phyloP scores from a whole-genome alignment of 1,140 invertebrate species.

The Platyura marginata region DNA sequence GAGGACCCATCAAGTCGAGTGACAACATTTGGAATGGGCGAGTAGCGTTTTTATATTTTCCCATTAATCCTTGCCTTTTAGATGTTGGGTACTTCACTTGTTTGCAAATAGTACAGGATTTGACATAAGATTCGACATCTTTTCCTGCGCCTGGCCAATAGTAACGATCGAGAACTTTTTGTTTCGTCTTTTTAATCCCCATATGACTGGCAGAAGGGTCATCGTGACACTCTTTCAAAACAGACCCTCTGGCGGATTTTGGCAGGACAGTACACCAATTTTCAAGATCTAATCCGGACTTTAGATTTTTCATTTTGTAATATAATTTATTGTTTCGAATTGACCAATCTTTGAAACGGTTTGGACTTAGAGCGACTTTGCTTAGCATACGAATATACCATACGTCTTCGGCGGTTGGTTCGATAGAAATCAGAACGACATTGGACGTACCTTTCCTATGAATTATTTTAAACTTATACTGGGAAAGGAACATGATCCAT shows the following conservation, averaged over 20 bases:
- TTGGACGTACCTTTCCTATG: slow-evolving; percentile 21
- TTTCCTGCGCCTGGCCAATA: not conserved
- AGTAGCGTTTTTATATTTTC: no score
- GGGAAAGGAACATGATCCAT: slow-evolving; percentile 23
- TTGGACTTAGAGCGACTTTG: no score
- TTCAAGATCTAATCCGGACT: no score
- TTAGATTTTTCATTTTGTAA: no score
- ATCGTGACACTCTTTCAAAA: not conserved
- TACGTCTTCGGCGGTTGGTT: slow-evolving; percentile 1
- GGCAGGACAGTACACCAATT: not conserved
- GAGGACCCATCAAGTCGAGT: no score
- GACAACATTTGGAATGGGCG: slow-evolving; percentile 5
- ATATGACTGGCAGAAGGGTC: not conserved
- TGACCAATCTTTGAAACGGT: no score
- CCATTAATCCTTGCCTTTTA: no score
- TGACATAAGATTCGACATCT: not conserved
- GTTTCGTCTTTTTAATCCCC: not conserved
- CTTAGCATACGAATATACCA: no score
- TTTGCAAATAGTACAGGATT: no score
- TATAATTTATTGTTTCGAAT: no score
- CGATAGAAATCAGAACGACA: slow-evolving; percentile 6
- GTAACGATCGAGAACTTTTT: not conserved
- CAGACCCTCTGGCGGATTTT: not conserved
- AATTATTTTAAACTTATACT: slow-evolving; percentile 20
- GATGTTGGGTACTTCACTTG: no score